Percentiles rank a stretch among this genome's conserved stretches.
Evolutionary conservation across 2,113 vertebrate species (phyloP).

Genomic region (Rhinolophus ferrumequinum): DNA sequence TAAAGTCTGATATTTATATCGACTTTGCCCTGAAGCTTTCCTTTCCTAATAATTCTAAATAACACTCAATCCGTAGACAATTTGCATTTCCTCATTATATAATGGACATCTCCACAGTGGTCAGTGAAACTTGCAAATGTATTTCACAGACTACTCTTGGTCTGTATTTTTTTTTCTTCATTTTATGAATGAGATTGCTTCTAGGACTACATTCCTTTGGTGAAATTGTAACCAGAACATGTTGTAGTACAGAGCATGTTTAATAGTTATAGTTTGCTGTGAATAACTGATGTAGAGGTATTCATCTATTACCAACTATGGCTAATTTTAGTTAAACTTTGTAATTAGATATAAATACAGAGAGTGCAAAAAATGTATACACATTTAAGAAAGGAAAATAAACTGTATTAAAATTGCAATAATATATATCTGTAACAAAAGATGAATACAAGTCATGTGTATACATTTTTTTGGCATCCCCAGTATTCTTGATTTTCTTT

Average conservation of each 20-base stretch:
- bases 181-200: not conserved
- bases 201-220: not conserved
- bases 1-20: not conserved
- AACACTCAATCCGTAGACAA: not conserved
- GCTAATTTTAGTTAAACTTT: slow-evolving; percentile 24
- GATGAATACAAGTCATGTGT: no score
- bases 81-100: not conserved
- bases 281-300: not conserved
- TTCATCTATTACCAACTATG: not conserved
- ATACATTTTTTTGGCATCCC: no score
- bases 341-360: not conserved
- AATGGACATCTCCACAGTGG: not conserved
- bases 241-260: not conserved
- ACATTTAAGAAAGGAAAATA: no score
- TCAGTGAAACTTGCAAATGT: not conserved
- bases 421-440: no score
- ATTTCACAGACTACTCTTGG: not conserved
- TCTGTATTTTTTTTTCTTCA: not conserved
- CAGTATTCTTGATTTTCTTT: not conserved
- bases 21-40: not conserved
- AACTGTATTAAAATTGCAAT: no score
- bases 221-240: not conserved
- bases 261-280: not conserved
- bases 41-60: not conserved
- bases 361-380: no score